Evolutionary conservation across 2,113 vertebrate species (phyloP).

Genomic region (Muscicapa adusta): DNA sequence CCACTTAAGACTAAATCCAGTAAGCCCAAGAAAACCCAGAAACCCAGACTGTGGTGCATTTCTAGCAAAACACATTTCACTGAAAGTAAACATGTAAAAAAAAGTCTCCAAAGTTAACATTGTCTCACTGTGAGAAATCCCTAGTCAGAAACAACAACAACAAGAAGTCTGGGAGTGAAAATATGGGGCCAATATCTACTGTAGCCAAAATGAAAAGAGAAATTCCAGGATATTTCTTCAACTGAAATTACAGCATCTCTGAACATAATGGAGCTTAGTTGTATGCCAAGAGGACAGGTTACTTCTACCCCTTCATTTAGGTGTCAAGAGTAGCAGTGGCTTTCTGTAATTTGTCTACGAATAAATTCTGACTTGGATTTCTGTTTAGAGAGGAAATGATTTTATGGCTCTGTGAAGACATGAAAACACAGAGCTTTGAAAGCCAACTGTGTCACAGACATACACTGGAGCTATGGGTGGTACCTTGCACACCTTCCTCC

Average conservation of each 20-base stretch:
- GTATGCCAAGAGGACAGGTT: not conserved
- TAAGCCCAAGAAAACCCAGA: not conserved
- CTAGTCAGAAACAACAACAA: not conserved
- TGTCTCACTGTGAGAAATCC: not conserved
- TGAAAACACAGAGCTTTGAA: not conserved
- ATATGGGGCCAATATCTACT: not conserved
- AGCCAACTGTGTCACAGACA: fast-evolving
- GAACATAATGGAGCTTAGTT: not conserved
- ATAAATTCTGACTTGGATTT: not conserved
- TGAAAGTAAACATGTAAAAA: not conserved
- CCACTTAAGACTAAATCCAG: not conserved
- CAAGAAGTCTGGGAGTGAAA: not conserved
- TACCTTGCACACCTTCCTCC: not conserved
- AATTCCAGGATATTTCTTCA: not conserved
- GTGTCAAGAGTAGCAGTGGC: not conserved
- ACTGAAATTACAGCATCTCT: not conserved
- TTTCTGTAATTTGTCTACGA: not conserved
- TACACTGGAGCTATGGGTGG: fast-evolving
- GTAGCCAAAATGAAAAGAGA: not conserved
- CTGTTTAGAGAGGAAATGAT: not conserved
- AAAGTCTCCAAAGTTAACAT: not conserved
- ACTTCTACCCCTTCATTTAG: not conserved
- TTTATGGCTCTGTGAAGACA: not conserved
- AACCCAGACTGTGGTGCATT: not conserved
- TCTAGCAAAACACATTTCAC: not conserved